These are phyloP conservation scores for Lydus trimaculatus DNA, from an alignment of 2,888 invertebrate species.

Conservation along the genomic window DNA sequence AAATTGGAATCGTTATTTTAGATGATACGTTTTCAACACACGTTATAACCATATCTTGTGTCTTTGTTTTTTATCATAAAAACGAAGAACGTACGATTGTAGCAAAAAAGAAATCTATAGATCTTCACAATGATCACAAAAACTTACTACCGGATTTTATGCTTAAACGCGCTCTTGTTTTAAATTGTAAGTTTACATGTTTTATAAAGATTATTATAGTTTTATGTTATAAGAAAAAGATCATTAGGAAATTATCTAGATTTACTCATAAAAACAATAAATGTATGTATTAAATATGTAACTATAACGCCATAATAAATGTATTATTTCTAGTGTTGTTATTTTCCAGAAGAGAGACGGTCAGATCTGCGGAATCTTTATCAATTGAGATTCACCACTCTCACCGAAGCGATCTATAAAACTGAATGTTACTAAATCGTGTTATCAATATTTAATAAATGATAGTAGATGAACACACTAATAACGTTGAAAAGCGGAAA, in stretches of 20 bases:
- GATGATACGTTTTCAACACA: slow-evolving; percentile 21
- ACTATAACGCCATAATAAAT: background rate
- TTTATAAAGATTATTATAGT: background rate
- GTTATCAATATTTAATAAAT: no score
- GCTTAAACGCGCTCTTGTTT: background rate
- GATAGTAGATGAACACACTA: no score
- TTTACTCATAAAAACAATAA: background rate
- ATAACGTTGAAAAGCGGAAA: no score
- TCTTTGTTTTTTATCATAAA: background rate
- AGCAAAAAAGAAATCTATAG: background rate
- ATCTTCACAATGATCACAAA: background rate
- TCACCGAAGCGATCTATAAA: no score
- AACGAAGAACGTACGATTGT: background rate
- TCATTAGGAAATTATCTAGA: background rate
- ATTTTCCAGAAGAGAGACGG: no score
- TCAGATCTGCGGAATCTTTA: no score
- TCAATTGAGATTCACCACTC: no score
- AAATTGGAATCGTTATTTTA: slow-evolving; percentile 30
- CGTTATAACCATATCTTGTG: background rate
- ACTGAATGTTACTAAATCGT: no score
- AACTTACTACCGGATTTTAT: background rate
- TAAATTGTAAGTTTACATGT: background rate
- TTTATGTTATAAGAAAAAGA: background rate
- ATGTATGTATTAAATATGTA: background rate
- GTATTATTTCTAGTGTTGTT: background rate